Conservation (phyloP, 1,140 invertebrate species). For the Bombus sylvicola region DNA sequence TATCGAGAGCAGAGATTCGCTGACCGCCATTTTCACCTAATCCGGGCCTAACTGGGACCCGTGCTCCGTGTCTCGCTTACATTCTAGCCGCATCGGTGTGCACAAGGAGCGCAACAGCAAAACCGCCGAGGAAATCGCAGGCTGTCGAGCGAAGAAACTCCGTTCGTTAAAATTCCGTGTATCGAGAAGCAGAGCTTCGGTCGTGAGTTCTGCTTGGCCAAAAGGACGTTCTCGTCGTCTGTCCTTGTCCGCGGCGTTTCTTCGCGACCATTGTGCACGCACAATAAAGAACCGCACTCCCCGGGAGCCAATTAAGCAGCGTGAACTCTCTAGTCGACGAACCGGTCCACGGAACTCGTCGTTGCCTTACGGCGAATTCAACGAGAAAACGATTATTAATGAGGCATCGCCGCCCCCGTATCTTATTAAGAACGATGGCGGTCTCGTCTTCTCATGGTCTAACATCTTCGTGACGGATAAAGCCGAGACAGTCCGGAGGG, state of each 20-base stretch:
- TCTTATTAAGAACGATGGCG: constrained; percentile 43
- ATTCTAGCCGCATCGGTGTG: constrained; percentile 2
- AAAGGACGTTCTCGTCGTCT: background rate
- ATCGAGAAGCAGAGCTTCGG: background rate
- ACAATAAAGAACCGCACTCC: constrained; percentile 28
- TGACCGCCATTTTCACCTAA: constrained; percentile 42
- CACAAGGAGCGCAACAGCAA: background rate
- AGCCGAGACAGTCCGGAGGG: too few species aligned
- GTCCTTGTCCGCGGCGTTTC: background rate
- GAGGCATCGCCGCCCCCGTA: constrained; percentile 30
- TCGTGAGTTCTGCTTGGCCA: background rate
- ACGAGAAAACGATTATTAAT: constrained; percentile 63
- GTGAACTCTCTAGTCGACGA: constrained; percentile 50
- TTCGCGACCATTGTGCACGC: constrained; percentile 35
- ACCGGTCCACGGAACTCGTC: constrained; percentile 28
- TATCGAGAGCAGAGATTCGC: constrained; percentile 24
- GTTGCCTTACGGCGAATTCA: constrained; percentile 45
- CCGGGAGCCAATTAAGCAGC: constrained; percentile 67
- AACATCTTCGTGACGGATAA: background rate
- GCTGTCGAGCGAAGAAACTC: constrained; percentile 9
- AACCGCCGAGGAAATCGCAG: constrained; percentile 16
- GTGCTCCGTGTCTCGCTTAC: background rate
- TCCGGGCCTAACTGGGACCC: constrained; percentile 8
- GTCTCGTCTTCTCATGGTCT: background rate
- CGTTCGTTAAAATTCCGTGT: constrained; percentile 47